Percentiles rank a stretch among this genome's conserved stretches.
These are phyloP conservation scores for Dasyurus viverrinus DNA, from an alignment of 2,113 vertebrate genomes.

Conservation along the genomic window DNA sequence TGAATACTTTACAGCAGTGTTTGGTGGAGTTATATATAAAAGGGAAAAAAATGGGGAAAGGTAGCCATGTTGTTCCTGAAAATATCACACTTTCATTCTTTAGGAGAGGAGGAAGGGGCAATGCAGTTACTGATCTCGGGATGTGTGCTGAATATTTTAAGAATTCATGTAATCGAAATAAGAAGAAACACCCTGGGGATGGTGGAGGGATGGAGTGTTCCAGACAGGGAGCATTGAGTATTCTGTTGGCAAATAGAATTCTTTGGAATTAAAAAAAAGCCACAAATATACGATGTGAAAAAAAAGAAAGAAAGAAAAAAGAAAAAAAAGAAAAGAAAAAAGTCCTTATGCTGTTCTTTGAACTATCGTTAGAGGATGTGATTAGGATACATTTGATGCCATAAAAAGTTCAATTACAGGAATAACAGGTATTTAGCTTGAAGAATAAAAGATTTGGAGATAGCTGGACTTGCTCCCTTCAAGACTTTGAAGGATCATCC, in stretches of 20 bases:
- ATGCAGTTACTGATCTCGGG: slow-evolving; percentile 67
- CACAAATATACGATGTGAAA: not conserved
- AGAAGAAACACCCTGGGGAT: slow-evolving; percentile 59
- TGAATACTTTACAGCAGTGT: slow-evolving; percentile 76
- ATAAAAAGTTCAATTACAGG: not conserved
- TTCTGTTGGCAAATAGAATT: slow-evolving; percentile 60
- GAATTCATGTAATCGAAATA: slow-evolving; percentile 64
- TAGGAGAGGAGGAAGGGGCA: slow-evolving; percentile 51
- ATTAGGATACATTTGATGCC: not conserved
- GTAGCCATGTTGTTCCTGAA: slow-evolving; percentile 70
- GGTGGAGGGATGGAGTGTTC: slow-evolving; percentile 55
- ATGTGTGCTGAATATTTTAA: slow-evolving; percentile 45
- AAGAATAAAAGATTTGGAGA: not conserved
- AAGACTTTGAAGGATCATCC: not conserved
- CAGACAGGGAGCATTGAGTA: slow-evolving; percentile 66
- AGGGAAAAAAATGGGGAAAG: slow-evolving; percentile 70
- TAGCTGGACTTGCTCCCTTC: not conserved
- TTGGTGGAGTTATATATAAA: slow-evolving; percentile 71
- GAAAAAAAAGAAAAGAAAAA: not conserved
- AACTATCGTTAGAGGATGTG: not conserved
- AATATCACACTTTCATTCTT: slow-evolving; percentile 65
- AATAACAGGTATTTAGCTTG: not conserved
- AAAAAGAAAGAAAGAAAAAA: not conserved
- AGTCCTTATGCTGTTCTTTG: not conserved
- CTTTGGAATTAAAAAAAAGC: not conserved